These are phyloP conservation scores for Drosophila nr. medialis DNA, from an alignment of 2,888 invertebrate genomes.

Conservation along the genomic window DNA sequence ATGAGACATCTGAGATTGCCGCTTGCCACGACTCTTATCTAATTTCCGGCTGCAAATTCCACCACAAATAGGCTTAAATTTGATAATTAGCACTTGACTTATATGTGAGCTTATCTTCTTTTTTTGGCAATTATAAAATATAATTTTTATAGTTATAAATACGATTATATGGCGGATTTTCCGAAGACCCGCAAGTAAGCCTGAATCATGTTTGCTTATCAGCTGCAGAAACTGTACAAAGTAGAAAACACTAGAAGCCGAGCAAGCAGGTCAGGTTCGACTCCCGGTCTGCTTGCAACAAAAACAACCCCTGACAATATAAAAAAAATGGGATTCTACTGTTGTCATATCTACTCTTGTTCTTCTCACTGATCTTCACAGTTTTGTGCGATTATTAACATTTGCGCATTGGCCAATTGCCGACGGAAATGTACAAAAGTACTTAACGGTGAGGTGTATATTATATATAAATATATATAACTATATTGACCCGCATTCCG, in stretches of 20 bases:
- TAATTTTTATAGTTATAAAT: background rate
- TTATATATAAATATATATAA: constrained; percentile 29
- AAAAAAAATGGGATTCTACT: background rate
- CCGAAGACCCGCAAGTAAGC: constrained; percentile 5
- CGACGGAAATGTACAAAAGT: constrained; percentile 26
- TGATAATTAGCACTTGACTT: constrained; percentile 13
- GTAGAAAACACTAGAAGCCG: background rate
- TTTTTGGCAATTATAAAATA: background rate
- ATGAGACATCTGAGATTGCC: constrained; percentile 8
- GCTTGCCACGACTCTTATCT: constrained; percentile 28
- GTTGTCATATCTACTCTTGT: constrained; percentile 9
- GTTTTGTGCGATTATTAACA: constrained; percentile 3
- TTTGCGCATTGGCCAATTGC: constrained; percentile 30
- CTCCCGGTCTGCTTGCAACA: background rate
- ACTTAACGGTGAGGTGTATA: constrained; percentile 13
- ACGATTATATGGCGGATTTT: constrained; percentile 1
- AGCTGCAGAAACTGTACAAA: constrained; percentile 12
- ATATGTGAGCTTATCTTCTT: constrained; percentile 10
- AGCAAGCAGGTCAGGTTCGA: background rate
- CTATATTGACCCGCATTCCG: constrained; percentile 54
- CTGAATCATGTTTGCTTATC: background rate
- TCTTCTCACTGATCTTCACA: constrained; percentile 21
- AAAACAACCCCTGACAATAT: constrained; percentile 38
- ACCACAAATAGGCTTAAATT: constrained; percentile 7
- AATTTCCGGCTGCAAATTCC: constrained; percentile 41